Conservation (phyloP, 2,888 invertebrate species). For the Xestia ashworthii region DNA sequence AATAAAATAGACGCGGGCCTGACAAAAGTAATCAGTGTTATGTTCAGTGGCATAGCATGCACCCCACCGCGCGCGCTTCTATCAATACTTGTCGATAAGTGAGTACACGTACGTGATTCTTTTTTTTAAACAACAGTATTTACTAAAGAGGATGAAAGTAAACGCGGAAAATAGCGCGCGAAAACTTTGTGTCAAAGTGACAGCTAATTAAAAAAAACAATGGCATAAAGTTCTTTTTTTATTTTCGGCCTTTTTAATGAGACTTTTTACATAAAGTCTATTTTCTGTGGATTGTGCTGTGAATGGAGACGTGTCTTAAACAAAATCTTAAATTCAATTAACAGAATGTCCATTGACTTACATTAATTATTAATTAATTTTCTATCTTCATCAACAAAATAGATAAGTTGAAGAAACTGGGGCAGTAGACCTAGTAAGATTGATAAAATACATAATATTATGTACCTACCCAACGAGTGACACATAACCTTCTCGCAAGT, state of each 20-base stretch:
- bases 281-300: background rate
- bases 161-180: background rate
- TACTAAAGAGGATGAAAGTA: background rate
- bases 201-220: slow-evolving; percentile 7
- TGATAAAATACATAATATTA: slow-evolving; percentile 14
- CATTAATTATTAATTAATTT: slow-evolving; percentile 8
- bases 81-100: slow-evolving; percentile 46
- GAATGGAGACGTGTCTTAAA: background rate
- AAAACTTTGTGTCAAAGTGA: slow-evolving; percentile 19
- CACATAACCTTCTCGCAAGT: slow-evolving; percentile 21
- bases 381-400: slow-evolving; percentile 24
- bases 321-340: background rate
- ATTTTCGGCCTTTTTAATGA: background rate
- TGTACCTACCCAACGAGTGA: slow-evolving; percentile 6
- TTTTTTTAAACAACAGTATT: background rate
- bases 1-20: slow-evolving; percentile 60
- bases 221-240: background rate
- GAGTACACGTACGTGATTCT: slow-evolving; percentile 51
- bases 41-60: slow-evolving; percentile 61
- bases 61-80: slow-evolving; percentile 54
- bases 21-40: slow-evolving; percentile 62
- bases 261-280: background rate
- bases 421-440: slow-evolving; percentile 6
- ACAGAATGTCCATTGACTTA: slow-evolving; percentile 5
- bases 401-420: slow-evolving; percentile 21